Evolutionary conservation across 2,797 vertebrate genomes (phyloP).

Genomic region (Otus scops): DNA sequence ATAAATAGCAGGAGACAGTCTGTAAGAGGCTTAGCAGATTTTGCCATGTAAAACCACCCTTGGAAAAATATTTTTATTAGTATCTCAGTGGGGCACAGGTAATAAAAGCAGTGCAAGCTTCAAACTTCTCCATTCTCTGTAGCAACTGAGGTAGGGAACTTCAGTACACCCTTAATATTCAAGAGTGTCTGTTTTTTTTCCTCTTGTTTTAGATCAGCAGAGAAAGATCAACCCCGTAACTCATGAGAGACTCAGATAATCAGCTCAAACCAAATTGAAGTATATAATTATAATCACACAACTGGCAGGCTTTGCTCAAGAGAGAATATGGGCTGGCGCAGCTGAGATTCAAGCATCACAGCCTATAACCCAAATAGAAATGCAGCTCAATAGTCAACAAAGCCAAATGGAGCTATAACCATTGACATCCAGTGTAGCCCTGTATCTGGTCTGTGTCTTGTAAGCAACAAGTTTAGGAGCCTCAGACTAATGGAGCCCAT

Average conservation of each 20-base stretch:
- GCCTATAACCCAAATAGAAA: neutral
- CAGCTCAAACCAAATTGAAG: conserved; percentile 49
- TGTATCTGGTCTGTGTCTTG: neutral
- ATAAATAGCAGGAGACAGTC: neutral
- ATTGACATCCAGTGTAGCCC: neutral
- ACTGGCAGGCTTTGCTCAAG: conserved; percentile 37
- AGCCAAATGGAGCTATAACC: neutral
- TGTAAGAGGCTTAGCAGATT: conserved; percentile 23
- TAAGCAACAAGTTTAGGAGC: neutral
- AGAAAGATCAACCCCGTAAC: conserved; percentile 21
- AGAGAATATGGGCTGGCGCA: neutral
- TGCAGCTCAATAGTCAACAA: neutral
- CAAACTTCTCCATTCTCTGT: neutral
- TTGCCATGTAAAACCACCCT: conserved; percentile 17
- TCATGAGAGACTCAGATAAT: conserved; percentile 52
- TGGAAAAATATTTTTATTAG: conserved; percentile 28
- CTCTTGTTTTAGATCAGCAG: conserved; percentile 16
- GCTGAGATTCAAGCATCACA: neutral
- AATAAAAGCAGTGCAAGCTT: conserved; percentile 2
- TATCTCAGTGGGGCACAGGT: neutral
- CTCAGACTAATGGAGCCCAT: neutral
- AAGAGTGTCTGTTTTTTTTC: neutral
- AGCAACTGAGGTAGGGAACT: neutral
- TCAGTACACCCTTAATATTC: neutral
- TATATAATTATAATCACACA: conserved; percentile 48